Evolutionary conservation across 2,888 invertebrate species (phyloP).

Genomic region (Adelphocoris suturalis): DNA sequence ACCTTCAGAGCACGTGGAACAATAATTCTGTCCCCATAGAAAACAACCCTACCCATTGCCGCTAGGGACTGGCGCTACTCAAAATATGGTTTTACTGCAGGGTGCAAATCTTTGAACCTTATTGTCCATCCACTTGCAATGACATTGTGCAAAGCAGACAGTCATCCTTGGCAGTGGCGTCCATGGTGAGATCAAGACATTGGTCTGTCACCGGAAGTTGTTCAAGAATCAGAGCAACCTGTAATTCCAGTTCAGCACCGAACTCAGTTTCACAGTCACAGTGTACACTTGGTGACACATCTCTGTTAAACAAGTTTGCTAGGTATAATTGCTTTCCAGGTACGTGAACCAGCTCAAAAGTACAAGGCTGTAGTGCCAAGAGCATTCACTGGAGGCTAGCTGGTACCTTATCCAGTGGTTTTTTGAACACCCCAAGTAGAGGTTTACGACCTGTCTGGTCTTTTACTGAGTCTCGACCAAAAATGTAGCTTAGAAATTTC

Average conservation of each 20-base stretch:
- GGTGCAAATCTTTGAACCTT: not conserved
- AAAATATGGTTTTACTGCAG: slow-evolving; percentile 38
- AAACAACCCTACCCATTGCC: slow-evolving; percentile 18
- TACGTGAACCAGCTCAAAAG: slow-evolving; percentile 73
- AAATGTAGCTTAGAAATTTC: slow-evolving; percentile 77
- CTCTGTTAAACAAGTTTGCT: slow-evolving; percentile 74
- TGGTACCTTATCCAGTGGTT: slow-evolving; percentile 70
- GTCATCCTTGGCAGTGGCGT: slow-evolving; percentile 68
- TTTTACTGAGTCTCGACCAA: slow-evolving; percentile 67
- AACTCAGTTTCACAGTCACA: slow-evolving; percentile 72
- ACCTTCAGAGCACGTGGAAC: slow-evolving; percentile 60
- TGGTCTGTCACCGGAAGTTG: slow-evolving; percentile 75
- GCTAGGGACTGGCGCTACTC: slow-evolving; percentile 52
- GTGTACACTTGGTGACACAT: slow-evolving; percentile 73
- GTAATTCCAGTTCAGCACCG: slow-evolving; percentile 70
- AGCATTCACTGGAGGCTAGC: slow-evolving; percentile 71
- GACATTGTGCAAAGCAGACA: not conserved
- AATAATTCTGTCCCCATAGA: slow-evolving; percentile 59
- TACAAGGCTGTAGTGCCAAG: slow-evolving; percentile 68
- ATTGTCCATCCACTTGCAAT: not conserved
- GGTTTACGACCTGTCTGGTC: slow-evolving; percentile 70
- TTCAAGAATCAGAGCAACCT: slow-evolving; percentile 73
- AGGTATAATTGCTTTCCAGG: slow-evolving; percentile 76
- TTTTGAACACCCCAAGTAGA: slow-evolving; percentile 67
- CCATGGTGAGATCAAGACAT: slow-evolving; percentile 65